These are phyloP conservation scores for Cliona cf. orientalis DNA, from an alignment of 37 sponge, comb jelly and placozoan genomes.

Conservation along the genomic window DNA sequence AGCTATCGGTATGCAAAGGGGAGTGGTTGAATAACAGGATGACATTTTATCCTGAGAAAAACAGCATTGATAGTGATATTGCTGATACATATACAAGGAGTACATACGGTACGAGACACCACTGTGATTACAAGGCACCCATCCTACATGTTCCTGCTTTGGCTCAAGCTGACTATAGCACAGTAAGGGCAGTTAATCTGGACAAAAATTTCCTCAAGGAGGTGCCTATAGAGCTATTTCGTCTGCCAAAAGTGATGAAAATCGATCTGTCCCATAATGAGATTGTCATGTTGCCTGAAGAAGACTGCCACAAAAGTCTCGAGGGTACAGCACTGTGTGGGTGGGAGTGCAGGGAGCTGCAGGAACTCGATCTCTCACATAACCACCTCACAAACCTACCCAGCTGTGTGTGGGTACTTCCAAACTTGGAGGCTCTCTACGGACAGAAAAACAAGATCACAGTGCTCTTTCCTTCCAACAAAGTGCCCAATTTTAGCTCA, in stretches of 20 bases:
- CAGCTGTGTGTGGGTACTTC: conserved; percentile 45
- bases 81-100: no score
- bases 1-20: conserved; percentile 14
- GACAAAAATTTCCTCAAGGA: conserved; percentile 23
- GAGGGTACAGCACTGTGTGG: background rate
- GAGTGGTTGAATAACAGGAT: conserved; percentile 33
- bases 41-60: background rate
- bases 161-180: conserved; percentile 3
- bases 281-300: conserved; percentile 21
- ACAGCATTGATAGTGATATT: background rate
- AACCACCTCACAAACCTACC: conserved; percentile 47
- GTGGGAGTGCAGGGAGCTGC: conserved; percentile 28
- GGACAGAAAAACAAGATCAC: conserved; percentile 15
- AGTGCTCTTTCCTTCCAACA: background rate
- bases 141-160: no score
- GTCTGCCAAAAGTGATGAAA: conserved; percentile 26
- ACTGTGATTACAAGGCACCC: no score
- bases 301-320: background rate
- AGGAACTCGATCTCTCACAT: conserved; percentile 23
- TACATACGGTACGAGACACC: no score
- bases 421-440: conserved; percentile 8
- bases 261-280: conserved; percentile 36
- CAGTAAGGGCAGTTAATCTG: conserved; percentile 28
- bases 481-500: no score
- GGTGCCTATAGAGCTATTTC: conserved; percentile 50